Evolutionary conservation across 2,797 vertebrate genomes (phyloP).

Genomic region (Pteropus rufus): DNA sequence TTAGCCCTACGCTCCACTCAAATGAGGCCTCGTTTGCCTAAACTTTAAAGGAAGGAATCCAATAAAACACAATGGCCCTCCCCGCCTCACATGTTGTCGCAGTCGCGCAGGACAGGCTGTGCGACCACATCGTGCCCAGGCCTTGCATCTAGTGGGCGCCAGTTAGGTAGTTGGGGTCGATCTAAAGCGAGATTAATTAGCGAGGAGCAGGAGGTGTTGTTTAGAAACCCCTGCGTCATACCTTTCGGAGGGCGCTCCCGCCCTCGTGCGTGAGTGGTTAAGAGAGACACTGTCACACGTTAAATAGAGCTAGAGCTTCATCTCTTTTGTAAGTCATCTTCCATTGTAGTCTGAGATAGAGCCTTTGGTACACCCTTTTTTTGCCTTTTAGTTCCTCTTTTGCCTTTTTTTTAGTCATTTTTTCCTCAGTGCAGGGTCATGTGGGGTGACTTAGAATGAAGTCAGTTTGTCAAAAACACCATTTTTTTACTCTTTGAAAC

Average conservation of each 20-base stretch:
- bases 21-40: not conserved
- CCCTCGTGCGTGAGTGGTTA: not conserved
- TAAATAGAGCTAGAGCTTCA: not conserved
- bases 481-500: not conserved
- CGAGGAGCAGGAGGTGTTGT: not conserved
- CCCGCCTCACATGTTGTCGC: not conserved
- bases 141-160: not conserved
- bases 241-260: not conserved
- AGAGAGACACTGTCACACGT: not conserved
- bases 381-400: constrained; percentile 48
- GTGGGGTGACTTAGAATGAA: constrained; percentile 6
- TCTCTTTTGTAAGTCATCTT: not conserved
- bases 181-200: not conserved
- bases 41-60: not conserved
- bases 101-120: not conserved
- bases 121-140: not conserved
- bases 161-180: not conserved
- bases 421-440: constrained; percentile 35
- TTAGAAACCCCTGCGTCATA: constrained; percentile 61
- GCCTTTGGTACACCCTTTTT: not conserved
- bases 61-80: not conserved
- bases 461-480: not conserved
- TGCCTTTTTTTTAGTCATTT: constrained; percentile 45
- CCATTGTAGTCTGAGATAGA: not conserved
- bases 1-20: not conserved